Evolutionary conservation across 2,113 vertebrate species (phyloP), one percentile per base, ranked within the genome.

Genomic region (Marmota monax): DNA sequence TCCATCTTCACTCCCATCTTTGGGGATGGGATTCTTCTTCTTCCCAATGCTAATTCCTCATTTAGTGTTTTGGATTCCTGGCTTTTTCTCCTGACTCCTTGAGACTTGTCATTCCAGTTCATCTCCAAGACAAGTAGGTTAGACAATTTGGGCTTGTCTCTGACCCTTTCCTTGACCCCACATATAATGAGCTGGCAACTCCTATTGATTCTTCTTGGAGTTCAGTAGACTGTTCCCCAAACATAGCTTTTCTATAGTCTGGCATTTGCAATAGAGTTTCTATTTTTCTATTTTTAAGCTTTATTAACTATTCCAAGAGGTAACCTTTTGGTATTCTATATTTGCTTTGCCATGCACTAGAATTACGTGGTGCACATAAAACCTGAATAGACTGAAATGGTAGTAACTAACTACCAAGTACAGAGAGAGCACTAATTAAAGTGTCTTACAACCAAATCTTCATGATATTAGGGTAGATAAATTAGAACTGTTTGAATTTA

Each of bases 261-360:
- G 32, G 67, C 10, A 70, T 92, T 92, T 88, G 39, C 69, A 87
- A 65, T 51, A 48, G 73, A 48, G 37, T 83, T 84, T 94, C 45
- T 45, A 53, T 79, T 92, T 92, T 83, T 53, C 82, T 90, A 76
- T 51, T 58, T 83, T 86, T 96, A 85, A 86, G 88, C 53, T 90
- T 72, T 96, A 96, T 93, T 88, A 90, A 97, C 82, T 95, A 88
- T 95, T 95, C 87, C 76, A 69, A 96, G 89, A 93, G 27, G 92
- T 97, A 97, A 97, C 95, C 95, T 97, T 97, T 96, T 45, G 27
- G 72, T 83, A 87, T 83, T 96, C 95, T 98, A 72, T 97, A 97
- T 97, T 97, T 97, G 80, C 84, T 84, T 92, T 70, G 45, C n/a
- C 37, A 42, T 73, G 84, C 96, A 77, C 73, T 92, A 86, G 93